These are phyloP conservation scores for Nyleta sp. DNA, from an alignment of 2,888 invertebrate species.

Conservation along the genomic window DNA sequence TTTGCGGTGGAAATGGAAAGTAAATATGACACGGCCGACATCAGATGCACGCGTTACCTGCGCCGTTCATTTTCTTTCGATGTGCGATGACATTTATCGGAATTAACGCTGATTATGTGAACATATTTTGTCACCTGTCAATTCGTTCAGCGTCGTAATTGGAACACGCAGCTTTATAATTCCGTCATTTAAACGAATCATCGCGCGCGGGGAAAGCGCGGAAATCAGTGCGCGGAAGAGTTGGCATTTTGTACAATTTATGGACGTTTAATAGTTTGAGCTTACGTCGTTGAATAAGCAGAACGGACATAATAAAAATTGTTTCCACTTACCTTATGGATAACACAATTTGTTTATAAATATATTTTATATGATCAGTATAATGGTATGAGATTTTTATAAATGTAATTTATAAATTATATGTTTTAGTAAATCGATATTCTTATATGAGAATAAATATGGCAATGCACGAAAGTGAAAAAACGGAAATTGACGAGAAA, in stretches of 20 bases:
- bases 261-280: neutral
- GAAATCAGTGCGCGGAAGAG: neutral
- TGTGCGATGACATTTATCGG: constrained; percentile 48
- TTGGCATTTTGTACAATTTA: constrained; percentile 13
- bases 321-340: too few species aligned
- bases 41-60: constrained; percentile 42
- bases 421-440: too few species aligned
- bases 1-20: constrained; percentile 37
- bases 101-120: constrained; percentile 31
- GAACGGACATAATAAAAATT: too few species aligned
- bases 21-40: constrained; percentile 41
- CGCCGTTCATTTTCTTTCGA: constrained; percentile 34
- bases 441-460: too few species aligned
- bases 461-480: too few species aligned
- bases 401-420: too few species aligned
- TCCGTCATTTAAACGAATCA: constrained; percentile 15
- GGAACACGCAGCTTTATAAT: constrained; percentile 8
- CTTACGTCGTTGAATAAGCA: neutral
- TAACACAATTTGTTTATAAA: too few species aligned
- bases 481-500: too few species aligned
- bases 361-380: too few species aligned
- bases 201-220: neutral
- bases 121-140: constrained; percentile 37
- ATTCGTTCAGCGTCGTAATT: constrained; percentile 17
- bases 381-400: too few species aligned